Evolutionary conservation across 2,113 vertebrate genomes (phyloP).

Genomic region (Hippocampus comes): DNA sequence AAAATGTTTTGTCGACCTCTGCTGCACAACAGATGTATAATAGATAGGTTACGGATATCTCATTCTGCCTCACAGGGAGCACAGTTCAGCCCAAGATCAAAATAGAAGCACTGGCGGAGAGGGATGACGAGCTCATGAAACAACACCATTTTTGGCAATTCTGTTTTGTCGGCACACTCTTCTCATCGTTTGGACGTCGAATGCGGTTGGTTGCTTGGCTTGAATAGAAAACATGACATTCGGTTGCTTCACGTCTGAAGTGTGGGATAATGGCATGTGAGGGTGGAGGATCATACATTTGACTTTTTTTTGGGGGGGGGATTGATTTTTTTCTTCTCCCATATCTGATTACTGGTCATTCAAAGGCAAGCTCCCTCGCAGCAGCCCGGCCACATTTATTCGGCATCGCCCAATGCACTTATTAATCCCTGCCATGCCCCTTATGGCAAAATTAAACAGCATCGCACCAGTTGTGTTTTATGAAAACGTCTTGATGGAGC

Average conservation of each 20-base stretch:
- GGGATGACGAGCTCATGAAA: slow-evolving; percentile 32
- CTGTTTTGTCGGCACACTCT: slow-evolving; percentile 39
- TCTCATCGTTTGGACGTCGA: slow-evolving; percentile 25
- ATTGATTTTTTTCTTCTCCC: not conserved
- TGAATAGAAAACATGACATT: slow-evolving; percentile 33
- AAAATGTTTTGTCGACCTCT: not conserved
- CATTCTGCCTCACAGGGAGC: slow-evolving; percentile 30
- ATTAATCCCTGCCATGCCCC: not conserved
- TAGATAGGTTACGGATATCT: not conserved
- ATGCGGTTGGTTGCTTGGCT: not conserved
- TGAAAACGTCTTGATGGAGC: no score
- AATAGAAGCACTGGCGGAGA: slow-evolving; percentile 13
- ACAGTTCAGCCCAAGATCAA: slow-evolving; percentile 19
- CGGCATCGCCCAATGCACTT: not conserved
- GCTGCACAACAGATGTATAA: not conserved
- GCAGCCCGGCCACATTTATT: not conserved
- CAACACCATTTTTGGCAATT: slow-evolving; percentile 32
- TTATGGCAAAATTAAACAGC: not conserved
- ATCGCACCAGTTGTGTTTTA: no score
- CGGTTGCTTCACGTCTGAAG: slow-evolving; percentile 4
- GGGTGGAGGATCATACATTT: not conserved
- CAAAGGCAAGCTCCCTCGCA: not conserved
- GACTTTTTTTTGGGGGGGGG: no score
- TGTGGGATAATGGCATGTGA: not conserved
- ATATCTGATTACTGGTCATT: not conserved